Evolutionary conservation across 2,113 vertebrate species (phyloP), one percentile per base, ranked within the genome.

Genomic region (Penelope pileata): DNA sequence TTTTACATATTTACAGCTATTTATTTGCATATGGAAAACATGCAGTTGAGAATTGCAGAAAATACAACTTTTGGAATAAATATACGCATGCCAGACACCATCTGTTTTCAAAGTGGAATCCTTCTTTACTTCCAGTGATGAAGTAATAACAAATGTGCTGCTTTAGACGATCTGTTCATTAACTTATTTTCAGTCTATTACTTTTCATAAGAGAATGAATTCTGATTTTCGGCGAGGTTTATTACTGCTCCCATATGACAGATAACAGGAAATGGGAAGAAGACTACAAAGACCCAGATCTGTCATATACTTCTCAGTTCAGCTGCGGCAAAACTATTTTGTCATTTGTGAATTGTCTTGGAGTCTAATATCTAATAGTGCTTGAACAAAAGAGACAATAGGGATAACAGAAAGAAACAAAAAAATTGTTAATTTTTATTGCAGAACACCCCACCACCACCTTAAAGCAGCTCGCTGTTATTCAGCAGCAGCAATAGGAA

Each of bases 141-240:
- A 76, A 91, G 85, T 51, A 72, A 63, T 51, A 84, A 72, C 77
- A 84, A 92, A 92, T 29, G 53, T 40, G 45, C 58, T 69, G 78
- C 86, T 91, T 79, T 75, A 68, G 42, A 82, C 1, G 38, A 89
- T 72, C 73, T 86, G 58, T 30, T 95, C 62, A 69, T 93, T 86
- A 91, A n/a, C 66, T 91, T 93, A 88, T 91, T 91, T 94, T 86
- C 56, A 89, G 66, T 19, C 51, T 53, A 64, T 84, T 86, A 51
- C 34, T 72, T 84, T 64, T 70, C 60, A 27, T 26, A 68, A 56
- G 73, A 59, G 88, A 63, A 78, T 24, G 10, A 75, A 67, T 81
- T 67, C 56, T 81, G 88, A 82, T 82, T 62, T 68, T 36, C 24
- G 56, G 45, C 30, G 32, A 92, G 40, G n/a, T 56, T 93, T 84